phyloP scores from a whole-genome alignment of 2,888 invertebrate species.

The Megalurothrips usitatus region DNA sequence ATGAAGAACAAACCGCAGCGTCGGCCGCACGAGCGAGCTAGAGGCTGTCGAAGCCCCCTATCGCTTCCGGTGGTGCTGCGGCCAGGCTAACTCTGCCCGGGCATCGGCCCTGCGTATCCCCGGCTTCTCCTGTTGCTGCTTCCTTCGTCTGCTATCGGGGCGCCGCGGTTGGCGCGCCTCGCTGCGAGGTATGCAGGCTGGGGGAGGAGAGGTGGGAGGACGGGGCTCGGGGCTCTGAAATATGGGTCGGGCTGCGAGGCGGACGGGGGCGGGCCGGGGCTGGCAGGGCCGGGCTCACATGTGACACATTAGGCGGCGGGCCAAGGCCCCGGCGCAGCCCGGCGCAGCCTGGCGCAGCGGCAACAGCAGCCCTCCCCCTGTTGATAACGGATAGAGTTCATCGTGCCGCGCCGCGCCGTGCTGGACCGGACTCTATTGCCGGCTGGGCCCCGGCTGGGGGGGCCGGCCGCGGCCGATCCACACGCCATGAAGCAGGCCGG shows the following conservation, averaged over 20 bases:
- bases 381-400: background rate
- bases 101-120: background rate
- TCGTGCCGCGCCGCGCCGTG: background rate
- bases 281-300: background rate
- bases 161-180: background rate
- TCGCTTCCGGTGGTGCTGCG: too few relatives aligned
- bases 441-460: background rate
- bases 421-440: too few relatives aligned
- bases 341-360: background rate
- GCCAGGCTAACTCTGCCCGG: background rate
- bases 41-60: too few relatives aligned
- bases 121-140: background rate
- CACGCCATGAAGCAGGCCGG: background rate
- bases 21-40: too few relatives aligned
- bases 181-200: background rate
- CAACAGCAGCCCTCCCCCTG: background rate
- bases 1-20: too few relatives aligned
- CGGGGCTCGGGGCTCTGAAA: too few relatives aligned
- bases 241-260: too few relatives aligned
- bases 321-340: background rate
- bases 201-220: too few relatives aligned
- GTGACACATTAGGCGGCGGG: conserved; percentile 11
- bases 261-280: too few relatives aligned
- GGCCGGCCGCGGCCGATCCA: background rate
- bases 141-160: background rate